Percentiles rank a stretch among this genome's conserved stretches.
Evolutionary conservation across 2,797 vertebrate genomes (phyloP).

Genomic region (Mormyrops attenuatus): DNA sequence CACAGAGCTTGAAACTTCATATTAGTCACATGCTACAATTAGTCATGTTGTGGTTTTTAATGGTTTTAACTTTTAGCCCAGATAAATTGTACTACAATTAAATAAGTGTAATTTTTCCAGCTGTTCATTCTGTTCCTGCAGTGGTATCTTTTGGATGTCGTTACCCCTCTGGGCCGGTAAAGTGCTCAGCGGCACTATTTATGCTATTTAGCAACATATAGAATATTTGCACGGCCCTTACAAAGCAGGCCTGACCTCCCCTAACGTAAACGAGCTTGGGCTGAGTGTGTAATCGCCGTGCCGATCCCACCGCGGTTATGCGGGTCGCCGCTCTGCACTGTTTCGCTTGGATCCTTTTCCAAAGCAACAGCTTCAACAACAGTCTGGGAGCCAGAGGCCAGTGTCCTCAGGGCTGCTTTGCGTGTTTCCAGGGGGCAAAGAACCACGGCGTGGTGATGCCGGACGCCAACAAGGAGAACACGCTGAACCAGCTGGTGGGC

Average conservation of each 20-base stretch:
- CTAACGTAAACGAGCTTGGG: neutral
- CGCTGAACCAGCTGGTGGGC: slow-evolving; percentile 91
- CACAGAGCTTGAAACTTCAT: neutral
- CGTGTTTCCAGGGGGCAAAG: slow-evolving; percentile 78
- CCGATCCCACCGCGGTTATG: neutral
- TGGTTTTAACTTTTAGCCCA: neutral
- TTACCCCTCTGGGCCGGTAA: neutral
- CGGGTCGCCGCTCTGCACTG: neutral
- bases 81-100: neutral
- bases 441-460: slow-evolving; percentile 98
- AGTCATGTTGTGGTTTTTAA: neutral
- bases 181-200: neutral
- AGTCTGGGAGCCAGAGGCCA: neutral
- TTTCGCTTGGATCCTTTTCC: slow-evolving; percentile 1
- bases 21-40: neutral
- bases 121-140: neutral
- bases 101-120: neutral
- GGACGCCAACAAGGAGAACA: slow-evolving; percentile 96
- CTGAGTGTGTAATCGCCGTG: neutral
- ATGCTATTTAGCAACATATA: neutral
- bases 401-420: neutral
- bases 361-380: neutral
- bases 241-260: neutral
- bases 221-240: neutral
- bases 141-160: neutral